phyloP scores from a whole-genome alignment of 2,888 invertebrate genomes.

The Atherix ibis region DNA sequence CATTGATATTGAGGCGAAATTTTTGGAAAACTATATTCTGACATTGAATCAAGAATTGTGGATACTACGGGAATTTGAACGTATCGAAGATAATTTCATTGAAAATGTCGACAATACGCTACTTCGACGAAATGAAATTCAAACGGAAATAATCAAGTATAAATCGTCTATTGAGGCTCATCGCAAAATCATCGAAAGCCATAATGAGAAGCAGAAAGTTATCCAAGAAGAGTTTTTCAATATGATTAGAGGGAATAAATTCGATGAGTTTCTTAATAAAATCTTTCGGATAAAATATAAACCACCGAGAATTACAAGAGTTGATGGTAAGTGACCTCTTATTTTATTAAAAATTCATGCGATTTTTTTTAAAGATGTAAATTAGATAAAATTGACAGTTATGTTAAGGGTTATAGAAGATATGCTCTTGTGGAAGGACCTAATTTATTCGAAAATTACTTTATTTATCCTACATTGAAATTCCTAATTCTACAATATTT shows the following conservation, averaged over 20 bases:
- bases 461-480: no score
- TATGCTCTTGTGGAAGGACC: no score
- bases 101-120: slow-evolving; percentile 41
- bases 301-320: slow-evolving; percentile 42
- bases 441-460: no score
- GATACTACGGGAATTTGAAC: slow-evolving; percentile 56
- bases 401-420: no score
- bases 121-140: slow-evolving; percentile 38
- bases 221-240: slow-evolving; percentile 41
- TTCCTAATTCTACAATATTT: no score
- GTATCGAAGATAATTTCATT: slow-evolving; percentile 46
- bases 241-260: slow-evolving; percentile 53
- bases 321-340: slow-evolving; percentile 29
- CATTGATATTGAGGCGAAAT: slow-evolving; percentile 40
- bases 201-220: slow-evolving; percentile 34
- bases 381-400: no score
- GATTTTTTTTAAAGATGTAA: no score
- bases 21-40: slow-evolving; percentile 46
- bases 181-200: slow-evolving; percentile 29
- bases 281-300: slow-evolving; percentile 75
- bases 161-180: slow-evolving; percentile 38
- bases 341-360: no score
- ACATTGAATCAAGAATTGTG: slow-evolving; percentile 58
- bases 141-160: slow-evolving; percentile 36
- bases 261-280: slow-evolving; percentile 57